Conservation (phyloP, 2,888 invertebrate species). For the Hirtodrosophila trivittata region DNA sequence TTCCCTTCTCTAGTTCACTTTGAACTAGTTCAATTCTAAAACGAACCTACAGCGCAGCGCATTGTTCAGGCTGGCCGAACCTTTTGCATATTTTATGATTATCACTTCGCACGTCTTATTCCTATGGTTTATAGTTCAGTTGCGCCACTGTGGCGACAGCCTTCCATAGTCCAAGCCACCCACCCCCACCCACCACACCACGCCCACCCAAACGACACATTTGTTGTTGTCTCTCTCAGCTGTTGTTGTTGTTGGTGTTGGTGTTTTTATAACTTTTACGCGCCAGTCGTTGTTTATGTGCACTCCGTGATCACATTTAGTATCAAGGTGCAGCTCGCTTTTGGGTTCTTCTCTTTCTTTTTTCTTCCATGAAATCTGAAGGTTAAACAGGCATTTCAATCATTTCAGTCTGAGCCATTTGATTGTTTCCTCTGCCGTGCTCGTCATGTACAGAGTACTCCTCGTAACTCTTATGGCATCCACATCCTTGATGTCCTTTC, state of each 20-base stretch:
- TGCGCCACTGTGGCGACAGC: slow-evolving; percentile 42
- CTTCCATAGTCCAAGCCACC: background rate
- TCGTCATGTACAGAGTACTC: background rate
- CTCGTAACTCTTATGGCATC: slow-evolving; percentile 36
- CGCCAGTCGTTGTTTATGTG: slow-evolving; percentile 65
- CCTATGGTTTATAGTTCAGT: slow-evolving; percentile 55
- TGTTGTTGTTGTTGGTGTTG: slow-evolving; percentile 17
- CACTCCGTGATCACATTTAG: slow-evolving; percentile 73
- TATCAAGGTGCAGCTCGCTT: slow-evolving; percentile 31
- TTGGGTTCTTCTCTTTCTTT: slow-evolving; percentile 6
- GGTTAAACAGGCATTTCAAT: slow-evolving; percentile 28
- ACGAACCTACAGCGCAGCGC: slow-evolving; percentile 4
- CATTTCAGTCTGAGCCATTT: slow-evolving; percentile 14
- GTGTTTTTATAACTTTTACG: slow-evolving; percentile 51
- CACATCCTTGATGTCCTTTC: slow-evolving; percentile 33
- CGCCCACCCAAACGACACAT: slow-evolving; percentile 33
- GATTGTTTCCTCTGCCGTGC: slow-evolving; percentile 19
- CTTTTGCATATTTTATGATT: slow-evolving; percentile 40
- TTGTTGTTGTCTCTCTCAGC: slow-evolving; percentile 7
- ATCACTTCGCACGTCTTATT: slow-evolving; percentile 57
- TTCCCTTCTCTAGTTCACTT: no score
- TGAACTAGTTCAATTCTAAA: no score
- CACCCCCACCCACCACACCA: slow-evolving; percentile 8
- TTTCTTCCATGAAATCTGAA: slow-evolving; percentile 7
- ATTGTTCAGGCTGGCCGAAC: slow-evolving; percentile 15